phyloP scores from a whole-genome alignment of 2,888 invertebrate genomes.

The Pachliopta kotzebuea region DNA sequence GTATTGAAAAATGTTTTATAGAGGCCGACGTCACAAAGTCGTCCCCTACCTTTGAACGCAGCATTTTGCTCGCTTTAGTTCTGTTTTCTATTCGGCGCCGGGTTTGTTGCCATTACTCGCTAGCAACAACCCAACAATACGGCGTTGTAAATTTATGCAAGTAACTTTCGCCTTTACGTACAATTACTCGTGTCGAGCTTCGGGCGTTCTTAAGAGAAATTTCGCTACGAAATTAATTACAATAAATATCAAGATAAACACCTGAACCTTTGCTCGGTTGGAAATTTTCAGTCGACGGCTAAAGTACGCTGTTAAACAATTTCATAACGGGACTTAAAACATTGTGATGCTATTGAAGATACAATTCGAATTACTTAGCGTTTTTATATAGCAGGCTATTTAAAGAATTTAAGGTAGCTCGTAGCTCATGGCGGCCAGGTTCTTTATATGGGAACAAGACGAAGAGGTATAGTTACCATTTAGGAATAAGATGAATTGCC shows the following conservation, averaged over 20 bases:
- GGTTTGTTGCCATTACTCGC: constrained; percentile 22
- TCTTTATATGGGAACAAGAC: background rate
- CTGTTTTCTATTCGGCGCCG: constrained; percentile 29
- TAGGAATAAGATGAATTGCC: background rate
- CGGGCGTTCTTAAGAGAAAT: constrained; percentile 22
- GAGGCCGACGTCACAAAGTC: constrained; percentile 50
- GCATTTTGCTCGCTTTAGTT: constrained; percentile 30
- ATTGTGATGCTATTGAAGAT: background rate
- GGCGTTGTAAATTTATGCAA: constrained; percentile 23
- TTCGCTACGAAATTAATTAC: constrained; percentile 28
- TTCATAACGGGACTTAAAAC: constrained; percentile 15
- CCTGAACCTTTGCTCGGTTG: constrained; percentile 22
- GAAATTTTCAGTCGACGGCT: constrained; percentile 15
- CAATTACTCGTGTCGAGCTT: constrained; percentile 23
- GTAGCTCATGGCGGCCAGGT: background rate
- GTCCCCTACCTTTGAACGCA: constrained; percentile 38
- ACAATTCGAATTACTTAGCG: background rate
- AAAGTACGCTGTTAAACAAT: constrained; percentile 14
- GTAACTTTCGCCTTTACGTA: constrained; percentile 24
- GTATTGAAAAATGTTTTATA: constrained; percentile 69
- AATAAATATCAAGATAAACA: constrained; percentile 28
- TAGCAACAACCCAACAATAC: constrained; percentile 17
- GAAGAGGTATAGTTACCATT: background rate
- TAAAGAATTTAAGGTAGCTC: background rate
- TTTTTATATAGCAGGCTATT: background rate